These are phyloP conservation scores for Limnephilus auricula DNA, from an alignment of 2,888 invertebrate genomes.

Conservation along the genomic window DNA sequence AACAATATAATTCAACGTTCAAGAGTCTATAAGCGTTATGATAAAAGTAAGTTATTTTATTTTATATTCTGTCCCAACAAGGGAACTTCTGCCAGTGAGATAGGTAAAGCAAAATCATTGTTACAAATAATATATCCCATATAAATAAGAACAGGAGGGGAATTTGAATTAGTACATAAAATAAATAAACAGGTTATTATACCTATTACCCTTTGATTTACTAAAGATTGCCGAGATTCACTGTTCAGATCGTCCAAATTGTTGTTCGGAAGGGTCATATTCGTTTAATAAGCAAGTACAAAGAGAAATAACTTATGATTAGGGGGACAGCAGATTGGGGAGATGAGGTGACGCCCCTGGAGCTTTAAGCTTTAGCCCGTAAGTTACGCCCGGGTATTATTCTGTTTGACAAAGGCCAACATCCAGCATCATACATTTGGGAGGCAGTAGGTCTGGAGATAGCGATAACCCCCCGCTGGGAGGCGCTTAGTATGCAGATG, in stretches of 20 bases:
- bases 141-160: not conserved
- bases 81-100: too few species aligned
- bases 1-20: not conserved
- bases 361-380: not conserved
- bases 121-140: too few species aligned
- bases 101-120: too few species aligned
- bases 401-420: conserved; percentile 27
- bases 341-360: conserved; percentile 17
- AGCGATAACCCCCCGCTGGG: conserved; percentile 45
- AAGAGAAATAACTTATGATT: conserved; percentile 30
- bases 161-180: not conserved
- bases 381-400: not conserved
- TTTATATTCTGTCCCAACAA: too few species aligned
- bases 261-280: not conserved
- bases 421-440: not conserved
- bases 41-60: too few species aligned
- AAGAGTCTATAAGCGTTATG: too few species aligned
- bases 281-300: conserved; percentile 2
- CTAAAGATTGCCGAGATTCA: not conserved
- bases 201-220: not conserved
- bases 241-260: not conserved
- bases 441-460: not conserved
- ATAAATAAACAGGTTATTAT: not conserved
- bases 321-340: conserved; percentile 9
- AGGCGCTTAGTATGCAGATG: conserved; percentile 41